Base-by-base conservation (phyloP, 2,797 vertebrate species). In the Choloepus didactylus region DNA sequence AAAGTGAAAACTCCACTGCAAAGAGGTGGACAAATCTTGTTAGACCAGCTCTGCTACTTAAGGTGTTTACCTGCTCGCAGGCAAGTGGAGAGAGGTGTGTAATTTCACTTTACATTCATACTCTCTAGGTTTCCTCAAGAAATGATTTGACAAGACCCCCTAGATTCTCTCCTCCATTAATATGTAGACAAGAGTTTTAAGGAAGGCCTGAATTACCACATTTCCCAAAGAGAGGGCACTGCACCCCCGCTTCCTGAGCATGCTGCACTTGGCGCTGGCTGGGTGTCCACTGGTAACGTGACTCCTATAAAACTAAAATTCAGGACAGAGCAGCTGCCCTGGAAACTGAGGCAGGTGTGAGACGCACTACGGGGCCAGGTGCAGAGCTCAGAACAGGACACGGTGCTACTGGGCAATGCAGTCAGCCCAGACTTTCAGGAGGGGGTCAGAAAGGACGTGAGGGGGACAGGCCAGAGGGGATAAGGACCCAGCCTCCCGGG, bases 31-130 rank as follows among this genome's bases (percentile, higher is more conserved):
- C 96, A 93, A 60, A 94, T 93, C 90, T 91, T 4, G 82, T 35
- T 35, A 60, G 92, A 93, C 90, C 95, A 92, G 97, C 82, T 93
- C 60, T 25, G 51, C 95, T 90, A 91, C 92, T 92, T 83, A 60
- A 38, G 67, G 54, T 79, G 38, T 56, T 77, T 82, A 41, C 85
- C 35, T 0, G 27, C 29, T 67, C 70, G 31, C 54, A 73, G 54
- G 19, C 56, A 59, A 19, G 84, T 19, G 31, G 4, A 89, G 60
- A 85, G 5, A 38, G 51, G 81, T 11, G 27, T 18, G 54, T 59
- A 60, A 41, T 80, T 87, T 67, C 67, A 38, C 82, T 81, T 70
- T 64, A 72, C 70, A 85, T 56, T 80, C 75, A 46, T 15, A 54
- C 72, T 88, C 87, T 49, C 10, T 3, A 41, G 44, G 49, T 27